Evolutionary conservation across 2,113 vertebrate genomes (phyloP).

Genomic region (Notarius quadriscutis): DNA sequence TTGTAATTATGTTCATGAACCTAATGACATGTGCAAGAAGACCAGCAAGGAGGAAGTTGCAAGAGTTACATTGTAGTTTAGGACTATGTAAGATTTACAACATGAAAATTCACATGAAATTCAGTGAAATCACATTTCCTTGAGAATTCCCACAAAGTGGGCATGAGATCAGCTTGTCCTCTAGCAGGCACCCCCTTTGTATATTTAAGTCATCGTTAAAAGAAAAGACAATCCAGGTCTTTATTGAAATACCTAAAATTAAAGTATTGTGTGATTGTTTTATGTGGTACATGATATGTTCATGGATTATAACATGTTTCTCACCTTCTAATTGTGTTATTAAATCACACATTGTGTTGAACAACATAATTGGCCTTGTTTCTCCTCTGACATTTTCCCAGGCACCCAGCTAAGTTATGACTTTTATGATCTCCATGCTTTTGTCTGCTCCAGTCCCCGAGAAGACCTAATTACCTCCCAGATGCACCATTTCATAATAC

Average conservation of each 20-base stretch:
- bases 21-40: neutral
- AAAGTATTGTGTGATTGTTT: neutral
- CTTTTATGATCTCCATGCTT: constrained; percentile 66
- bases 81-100: neutral
- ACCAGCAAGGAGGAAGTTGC: neutral
- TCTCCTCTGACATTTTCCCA: constrained; percentile 31
- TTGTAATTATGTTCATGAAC: neutral
- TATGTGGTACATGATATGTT: neutral
- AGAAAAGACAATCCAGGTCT: neutral
- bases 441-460: constrained; percentile 59
- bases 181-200: neutral
- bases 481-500: constrained; percentile 55
- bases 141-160: neutral
- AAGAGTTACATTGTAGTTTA: neutral
- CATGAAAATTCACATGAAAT: neutral
- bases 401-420: constrained; percentile 42
- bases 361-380: constrained; percentile 47
- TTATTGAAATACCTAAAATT: neutral
- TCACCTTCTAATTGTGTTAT: constrained; percentile 11
- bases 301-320: constrained; percentile 7
- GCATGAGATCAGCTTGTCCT: neutral
- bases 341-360: constrained; percentile 13
- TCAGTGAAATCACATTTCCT: neutral
- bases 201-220: neutral
- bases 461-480: constrained; percentile 65